Evolutionary conservation across 2,113 vertebrate species (phyloP), one percentile per base, ranked within the genome.

Genomic region (Plectropomus leopardus): DNA sequence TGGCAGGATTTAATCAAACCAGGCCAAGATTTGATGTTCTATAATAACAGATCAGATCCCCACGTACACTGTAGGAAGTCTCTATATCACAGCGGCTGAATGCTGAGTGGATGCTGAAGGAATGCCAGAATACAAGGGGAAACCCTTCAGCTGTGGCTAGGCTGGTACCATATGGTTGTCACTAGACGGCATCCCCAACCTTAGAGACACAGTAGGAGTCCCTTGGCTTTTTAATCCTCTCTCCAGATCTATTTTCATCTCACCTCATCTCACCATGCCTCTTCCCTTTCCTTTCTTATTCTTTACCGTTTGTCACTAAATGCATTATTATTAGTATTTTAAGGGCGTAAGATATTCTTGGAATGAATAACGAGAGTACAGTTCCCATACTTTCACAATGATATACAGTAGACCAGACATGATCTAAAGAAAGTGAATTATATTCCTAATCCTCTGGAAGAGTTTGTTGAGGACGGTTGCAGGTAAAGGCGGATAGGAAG

Each of bases 1-100:
- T 44, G 57, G 65, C 26, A 58, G 26, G 67, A 67, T 72, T 60
- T 45, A 51, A 13, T 28, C 13, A 58, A 77, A 83, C 40, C n/a
- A 63, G 75, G 30, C 40, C 47, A 68, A 40, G 16, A 48, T 64
- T 70, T 57, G 40, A 68, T 53, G 7, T 40, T 47, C 47, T 60
- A 48, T 48, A 61, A 30, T 24, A 61, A 66, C 19, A 32, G 63
- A 32, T 72, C 42, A 63, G 23, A 36, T 55, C 48, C 24, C 7
- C 10, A 19, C 26, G 13, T 8, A 54, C 3, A 28, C 50, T 48
- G 17, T 13, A 50, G 28, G 2, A 17, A 23, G 64, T 40, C 21
- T 30, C 28, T 7, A 44, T 30, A 14, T 54, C 14, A 1, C 60
- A 19, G 19, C n/a, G 48, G 65, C 32, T 68, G 3, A 36, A 60